These are phyloP conservation scores for Aratinga solstitialis DNA, from an alignment of 2,797 vertebrate species.

Conservation along the genomic window DNA sequence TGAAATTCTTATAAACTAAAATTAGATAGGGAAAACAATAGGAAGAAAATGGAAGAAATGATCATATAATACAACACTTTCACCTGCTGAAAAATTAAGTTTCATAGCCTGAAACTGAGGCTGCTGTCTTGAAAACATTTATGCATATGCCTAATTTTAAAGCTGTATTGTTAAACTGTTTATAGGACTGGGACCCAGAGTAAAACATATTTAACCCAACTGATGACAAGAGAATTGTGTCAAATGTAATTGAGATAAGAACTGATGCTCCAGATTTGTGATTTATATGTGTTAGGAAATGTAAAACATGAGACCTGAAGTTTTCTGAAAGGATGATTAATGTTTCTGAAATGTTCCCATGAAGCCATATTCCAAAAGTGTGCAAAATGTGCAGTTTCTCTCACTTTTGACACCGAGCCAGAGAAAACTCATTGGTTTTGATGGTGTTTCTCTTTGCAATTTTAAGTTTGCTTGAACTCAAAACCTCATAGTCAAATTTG, in stretches of 20 bases:
- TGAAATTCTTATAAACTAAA: neutral
- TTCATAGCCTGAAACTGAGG: neutral
- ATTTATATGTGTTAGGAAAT: neutral
- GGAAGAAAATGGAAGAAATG: neutral
- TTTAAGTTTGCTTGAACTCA: slow-evolving; percentile 33
- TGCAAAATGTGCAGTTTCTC: slow-evolving; percentile 30
- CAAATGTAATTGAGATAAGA: slow-evolving; percentile 35
- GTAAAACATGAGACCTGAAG: slow-evolving; percentile 19
- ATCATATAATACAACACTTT: neutral
- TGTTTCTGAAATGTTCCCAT: slow-evolving; percentile 39
- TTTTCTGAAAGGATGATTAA: slow-evolving; percentile 50
- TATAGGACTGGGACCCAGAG: neutral
- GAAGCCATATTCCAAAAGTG: neutral
- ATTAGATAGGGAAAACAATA: neutral
- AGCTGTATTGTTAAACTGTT: neutral
- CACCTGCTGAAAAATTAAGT: neutral
- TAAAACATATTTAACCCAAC: neutral
- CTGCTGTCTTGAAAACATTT: neutral
- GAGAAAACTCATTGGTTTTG: slow-evolving; percentile 50
- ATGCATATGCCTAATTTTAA: neutral
- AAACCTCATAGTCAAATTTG: slow-evolving; percentile 44
- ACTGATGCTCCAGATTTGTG: neutral
- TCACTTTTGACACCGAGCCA: slow-evolving; percentile 43
- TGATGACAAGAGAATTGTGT: slow-evolving; percentile 32
- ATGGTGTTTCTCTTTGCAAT: slow-evolving; percentile 12